Conservation (phyloP, 1,140 invertebrate species). For the Uloborus diversus region DNA sequence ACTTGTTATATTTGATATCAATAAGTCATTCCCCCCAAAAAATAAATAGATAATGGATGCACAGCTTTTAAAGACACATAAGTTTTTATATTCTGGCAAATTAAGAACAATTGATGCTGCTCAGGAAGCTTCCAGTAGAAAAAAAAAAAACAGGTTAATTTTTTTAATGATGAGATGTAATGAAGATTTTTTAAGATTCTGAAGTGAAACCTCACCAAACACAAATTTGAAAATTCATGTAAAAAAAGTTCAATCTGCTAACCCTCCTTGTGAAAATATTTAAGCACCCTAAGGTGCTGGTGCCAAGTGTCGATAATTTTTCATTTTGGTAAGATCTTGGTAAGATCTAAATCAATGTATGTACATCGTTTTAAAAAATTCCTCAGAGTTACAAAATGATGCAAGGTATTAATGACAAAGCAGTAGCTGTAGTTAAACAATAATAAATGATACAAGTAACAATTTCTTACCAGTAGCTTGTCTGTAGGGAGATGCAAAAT, state of each 20-base stretch:
- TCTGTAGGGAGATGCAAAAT: constrained; percentile 12
- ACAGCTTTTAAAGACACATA: neutral
- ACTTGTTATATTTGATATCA: neutral
- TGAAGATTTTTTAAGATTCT: too few species aligned
- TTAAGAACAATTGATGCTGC: too few species aligned
- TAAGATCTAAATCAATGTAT: neutral
- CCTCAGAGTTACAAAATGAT: neutral
- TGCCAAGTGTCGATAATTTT: neutral
- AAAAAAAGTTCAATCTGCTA: too few species aligned
- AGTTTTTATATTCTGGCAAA: neutral
- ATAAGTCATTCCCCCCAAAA: neutral
- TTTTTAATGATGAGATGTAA: too few species aligned
- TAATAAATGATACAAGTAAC: neutral
- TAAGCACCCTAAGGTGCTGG: neutral
- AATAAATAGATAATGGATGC: neutral
- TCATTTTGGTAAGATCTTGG: neutral
- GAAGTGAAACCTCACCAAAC: too few species aligned
- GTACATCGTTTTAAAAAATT: neutral
- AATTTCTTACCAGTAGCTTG: constrained; percentile 26
- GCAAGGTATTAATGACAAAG: neutral
- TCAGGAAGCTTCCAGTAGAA: too few species aligned
- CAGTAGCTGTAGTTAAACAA: constrained; percentile 11
- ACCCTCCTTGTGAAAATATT: too few species aligned
- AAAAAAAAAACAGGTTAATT: too few species aligned
- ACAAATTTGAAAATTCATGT: too few species aligned